Percentiles rank a stretch among this genome's conserved stretches.
These are phyloP conservation scores for Leptatherina wallacei DNA, from an alignment of 2,797 vertebrate species.

Conservation along the genomic window DNA sequence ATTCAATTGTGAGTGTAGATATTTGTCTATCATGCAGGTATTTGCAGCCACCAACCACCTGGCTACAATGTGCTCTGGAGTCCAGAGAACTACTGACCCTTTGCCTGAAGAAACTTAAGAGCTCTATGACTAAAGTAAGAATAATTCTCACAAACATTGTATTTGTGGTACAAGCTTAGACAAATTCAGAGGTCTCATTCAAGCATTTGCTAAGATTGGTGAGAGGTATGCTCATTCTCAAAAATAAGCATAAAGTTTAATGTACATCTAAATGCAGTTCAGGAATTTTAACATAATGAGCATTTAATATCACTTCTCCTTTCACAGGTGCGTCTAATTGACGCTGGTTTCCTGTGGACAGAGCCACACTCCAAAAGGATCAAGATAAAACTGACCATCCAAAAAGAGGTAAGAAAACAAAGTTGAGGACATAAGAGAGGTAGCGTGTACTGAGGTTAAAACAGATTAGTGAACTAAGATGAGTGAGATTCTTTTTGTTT, in stretches of 20 bases:
- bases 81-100: constrained; percentile 94
- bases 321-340: constrained; percentile 92
- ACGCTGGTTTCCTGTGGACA: constrained; percentile 97
- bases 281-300: neutral
- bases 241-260: too few relatives aligned
- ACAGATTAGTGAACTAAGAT: constrained; percentile 4
- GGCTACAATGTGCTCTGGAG: constrained; percentile 94
- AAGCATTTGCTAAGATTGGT: neutral
- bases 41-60: constrained; percentile 92
- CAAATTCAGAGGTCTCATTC: neutral
- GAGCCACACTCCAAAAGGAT: constrained; percentile 99
- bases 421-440: constrained; percentile 10
- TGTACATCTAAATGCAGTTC: too few relatives aligned
- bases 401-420: constrained; percentile 91
- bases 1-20: neutral
- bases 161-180: neutral
- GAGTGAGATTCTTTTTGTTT: neutral
- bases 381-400: constrained; percentile 95
- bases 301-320: constrained; percentile 6
- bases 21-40: constrained; percentile 81
- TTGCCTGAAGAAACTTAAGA: constrained; percentile 96
- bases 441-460: constrained; percentile 18
- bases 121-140: constrained; percentile 90
- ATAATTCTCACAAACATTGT: neutral
- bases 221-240: neutral